These are phyloP conservation scores for Oncopeltus fasciatus DNA, from an alignment of 1,140 invertebrate species.

Conservation along the genomic window DNA sequence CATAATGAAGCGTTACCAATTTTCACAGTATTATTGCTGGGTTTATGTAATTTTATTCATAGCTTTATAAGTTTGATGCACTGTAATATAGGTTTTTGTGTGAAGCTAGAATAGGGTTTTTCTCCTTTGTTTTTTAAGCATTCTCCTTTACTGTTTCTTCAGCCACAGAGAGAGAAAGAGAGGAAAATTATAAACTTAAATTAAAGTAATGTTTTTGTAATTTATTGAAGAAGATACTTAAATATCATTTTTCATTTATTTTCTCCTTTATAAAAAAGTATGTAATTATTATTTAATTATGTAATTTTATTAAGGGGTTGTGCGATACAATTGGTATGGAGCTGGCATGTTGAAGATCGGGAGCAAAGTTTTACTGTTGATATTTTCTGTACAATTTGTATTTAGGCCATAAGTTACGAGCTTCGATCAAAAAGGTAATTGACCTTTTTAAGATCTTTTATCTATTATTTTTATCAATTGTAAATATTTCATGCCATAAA, in stretches of 20 bases:
- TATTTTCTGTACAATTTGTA: conserved; percentile 7
- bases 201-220: no score
- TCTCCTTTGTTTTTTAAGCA: not conserved
- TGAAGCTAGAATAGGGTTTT: conserved; percentile 1
- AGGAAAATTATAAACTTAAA: not conserved
- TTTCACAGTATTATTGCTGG: conserved; percentile 4
- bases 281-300: conserved; percentile 11
- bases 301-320: not conserved
- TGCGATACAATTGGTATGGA: conserved; percentile 4
- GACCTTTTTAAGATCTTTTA: conserved; percentile 6
- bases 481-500: conserved; percentile 7
- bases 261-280: conserved; percentile 1
- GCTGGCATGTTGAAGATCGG: conserved; percentile 5
- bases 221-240: conserved; percentile 4
- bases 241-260: not conserved
- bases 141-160: conserved; percentile 2
- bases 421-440: conserved; percentile 1
- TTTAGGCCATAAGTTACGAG: conserved; percentile 9
- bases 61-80: conserved; percentile 1
- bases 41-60: conserved; percentile 4
- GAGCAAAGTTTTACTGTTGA: conserved; percentile 1
- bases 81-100: conserved; percentile 8
- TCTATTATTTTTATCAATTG: conserved; percentile 7
- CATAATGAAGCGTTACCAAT: conserved; percentile 1
- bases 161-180: not conserved